phyloP scores from a whole-genome alignment of 2,888 invertebrate species.

The Drosophila putrida region DNA sequence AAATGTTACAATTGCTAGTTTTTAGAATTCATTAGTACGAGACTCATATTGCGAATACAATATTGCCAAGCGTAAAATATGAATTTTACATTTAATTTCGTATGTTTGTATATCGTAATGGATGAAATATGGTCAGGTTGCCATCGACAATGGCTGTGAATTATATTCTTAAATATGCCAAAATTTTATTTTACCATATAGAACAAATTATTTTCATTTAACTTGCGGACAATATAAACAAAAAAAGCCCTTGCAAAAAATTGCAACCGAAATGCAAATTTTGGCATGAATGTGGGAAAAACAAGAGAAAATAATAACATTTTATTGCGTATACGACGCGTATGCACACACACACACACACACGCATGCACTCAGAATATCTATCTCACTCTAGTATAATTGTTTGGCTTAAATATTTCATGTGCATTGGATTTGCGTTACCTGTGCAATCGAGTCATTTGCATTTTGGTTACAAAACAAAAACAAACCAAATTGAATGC shows the following conservation, averaged over 20 bases:
- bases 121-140: conserved; percentile 35
- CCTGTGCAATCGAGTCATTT: conserved; percentile 57
- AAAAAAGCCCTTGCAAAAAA: conserved; percentile 14
- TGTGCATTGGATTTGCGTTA: conserved; percentile 56
- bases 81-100: conserved; percentile 37
- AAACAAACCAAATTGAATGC: conserved; percentile 21
- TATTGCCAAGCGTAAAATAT: conserved; percentile 18
- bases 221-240: conserved; percentile 11
- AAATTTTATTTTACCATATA: conserved; percentile 38
- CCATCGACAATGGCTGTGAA: conserved; percentile 28
- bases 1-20: conserved; percentile 5
- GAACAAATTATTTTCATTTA: conserved; percentile 55
- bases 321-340: conserved; percentile 39
- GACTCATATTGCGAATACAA: not conserved
- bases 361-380: conserved; percentile 4
- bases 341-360: conserved; percentile 9
- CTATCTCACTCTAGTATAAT: conserved; percentile 51
- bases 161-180: conserved; percentile 43
- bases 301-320: conserved; percentile 23
- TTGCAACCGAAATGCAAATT: conserved; percentile 49
- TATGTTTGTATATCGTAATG: conserved; percentile 23
- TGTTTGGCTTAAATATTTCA: conserved; percentile 75
- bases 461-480: conserved; percentile 53
- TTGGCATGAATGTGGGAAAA: not conserved
- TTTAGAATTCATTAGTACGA: conserved; percentile 9